Evolutionary conservation across 2,888 invertebrate species (phyloP).

Genomic region (Amblyteles armatorius): DNA sequence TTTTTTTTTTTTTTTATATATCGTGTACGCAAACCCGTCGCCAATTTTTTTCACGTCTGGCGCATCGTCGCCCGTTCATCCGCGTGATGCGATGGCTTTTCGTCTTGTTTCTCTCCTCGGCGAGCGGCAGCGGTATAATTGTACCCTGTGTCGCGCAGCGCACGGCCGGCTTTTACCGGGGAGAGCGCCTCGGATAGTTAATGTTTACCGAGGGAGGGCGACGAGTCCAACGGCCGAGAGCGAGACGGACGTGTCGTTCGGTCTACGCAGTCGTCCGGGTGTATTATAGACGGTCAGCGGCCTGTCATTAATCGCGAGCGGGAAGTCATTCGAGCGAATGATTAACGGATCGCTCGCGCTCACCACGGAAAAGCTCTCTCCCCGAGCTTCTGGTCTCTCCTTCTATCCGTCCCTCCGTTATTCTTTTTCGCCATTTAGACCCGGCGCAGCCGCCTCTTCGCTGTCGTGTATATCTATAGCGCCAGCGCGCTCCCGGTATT

Average conservation of each 20-base stretch:
- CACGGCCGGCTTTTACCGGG: constrained; percentile 10
- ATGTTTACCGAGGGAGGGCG: constrained; percentile 15
- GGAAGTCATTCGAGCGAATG: constrained; percentile 71
- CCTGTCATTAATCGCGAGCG: constrained; percentile 73
- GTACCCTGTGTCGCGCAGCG: background rate
- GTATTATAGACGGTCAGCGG: constrained; percentile 65
- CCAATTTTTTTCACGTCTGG: constrained; percentile 63
- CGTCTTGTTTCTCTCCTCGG: constrained; percentile 17
- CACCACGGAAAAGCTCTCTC: constrained; percentile 44
- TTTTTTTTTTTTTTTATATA: constrained; percentile 6
- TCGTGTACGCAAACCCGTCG: background rate
- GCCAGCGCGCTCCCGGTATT: constrained; percentile 19
- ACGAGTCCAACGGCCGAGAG: constrained; percentile 13
- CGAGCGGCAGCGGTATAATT: constrained; percentile 25
- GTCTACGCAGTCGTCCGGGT: constrained; percentile 20
- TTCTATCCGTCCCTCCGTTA: background rate
- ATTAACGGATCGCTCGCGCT: constrained; percentile 67
- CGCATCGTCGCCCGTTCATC: constrained; percentile 64
- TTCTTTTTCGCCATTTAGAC: constrained; percentile 22
- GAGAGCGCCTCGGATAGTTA: background rate
- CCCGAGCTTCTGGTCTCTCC: constrained; percentile 8
- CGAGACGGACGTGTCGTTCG: constrained; percentile 18
- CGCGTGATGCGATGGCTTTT: constrained; percentile 52
- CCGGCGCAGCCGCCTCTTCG: background rate
- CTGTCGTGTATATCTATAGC: background rate